These are phyloP conservation scores for Sarcophaga bullata DNA, from an alignment of 1,140 invertebrate genomes.

Conservation along the genomic window DNA sequence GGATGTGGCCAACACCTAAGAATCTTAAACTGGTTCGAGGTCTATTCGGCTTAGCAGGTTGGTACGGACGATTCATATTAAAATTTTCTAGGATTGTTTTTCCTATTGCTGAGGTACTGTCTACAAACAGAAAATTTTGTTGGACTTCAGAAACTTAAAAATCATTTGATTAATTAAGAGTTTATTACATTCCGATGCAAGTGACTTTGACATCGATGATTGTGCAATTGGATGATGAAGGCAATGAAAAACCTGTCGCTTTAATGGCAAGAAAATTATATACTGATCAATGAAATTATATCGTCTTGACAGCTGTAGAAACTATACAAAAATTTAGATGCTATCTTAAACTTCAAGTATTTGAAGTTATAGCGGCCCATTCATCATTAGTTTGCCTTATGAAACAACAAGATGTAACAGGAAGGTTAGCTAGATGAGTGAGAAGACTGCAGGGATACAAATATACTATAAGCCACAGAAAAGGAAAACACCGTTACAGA, in stretches of 20 bases:
- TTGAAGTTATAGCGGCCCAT: conserved; percentile 19
- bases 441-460: conserved; percentile 23
- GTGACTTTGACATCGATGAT: not conserved
- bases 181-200: not conserved
- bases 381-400: conserved; percentile 28
- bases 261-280: conserved; percentile 44
- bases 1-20: not conserved
- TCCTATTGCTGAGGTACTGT: not conserved
- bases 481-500: conserved; percentile 39
- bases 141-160: not conserved
- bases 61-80: not conserved
- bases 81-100: not conserved
- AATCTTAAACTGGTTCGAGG: not conserved
- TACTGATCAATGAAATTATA: conserved; percentile 42
- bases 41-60: conserved; percentile 15
- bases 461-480: conserved; percentile 27
- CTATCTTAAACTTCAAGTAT: conserved; percentile 8
- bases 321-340: conserved; percentile 35
- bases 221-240: conserved; percentile 13
- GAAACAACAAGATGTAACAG: conserved; percentile 38
- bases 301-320: conserved; percentile 20
- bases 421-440: conserved; percentile 36
- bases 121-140: not conserved
- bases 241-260: conserved; percentile 1
- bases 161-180: too few species aligned